A percentile compares a stretch with the other conserved stretches of the same genome.
These are phyloP conservation scores for Stenotaenia linearis DNA, from an alignment of 2,888 invertebrate species.

Conservation along the genomic window DNA sequence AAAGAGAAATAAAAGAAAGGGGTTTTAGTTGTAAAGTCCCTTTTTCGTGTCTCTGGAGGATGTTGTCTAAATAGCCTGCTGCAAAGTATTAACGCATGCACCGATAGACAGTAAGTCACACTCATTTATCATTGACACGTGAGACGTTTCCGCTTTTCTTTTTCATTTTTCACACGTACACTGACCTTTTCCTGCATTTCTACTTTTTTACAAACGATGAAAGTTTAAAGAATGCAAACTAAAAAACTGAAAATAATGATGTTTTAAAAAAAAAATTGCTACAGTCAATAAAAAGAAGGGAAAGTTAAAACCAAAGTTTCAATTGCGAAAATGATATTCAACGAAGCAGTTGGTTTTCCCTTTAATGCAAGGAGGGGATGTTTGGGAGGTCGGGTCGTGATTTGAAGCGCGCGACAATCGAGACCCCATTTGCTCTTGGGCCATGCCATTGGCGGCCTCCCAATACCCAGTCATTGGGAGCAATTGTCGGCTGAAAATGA, in stretches of 20 bases:
- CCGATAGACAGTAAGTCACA: conserved; percentile 10
- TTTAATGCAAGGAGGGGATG: conserved; percentile 13
- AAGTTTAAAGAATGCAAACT: neutral
- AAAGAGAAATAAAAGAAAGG: conserved; percentile 26
- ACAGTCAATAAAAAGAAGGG: no score
- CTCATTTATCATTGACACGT: conserved; percentile 6
- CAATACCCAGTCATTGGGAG: conserved; percentile 26
- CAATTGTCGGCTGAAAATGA: conserved; percentile 19
- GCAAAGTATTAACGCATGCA: conserved; percentile 12
- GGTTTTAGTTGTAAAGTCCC: conserved; percentile 20
- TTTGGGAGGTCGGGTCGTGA: conserved; percentile 21
- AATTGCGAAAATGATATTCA: neutral
- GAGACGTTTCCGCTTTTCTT: neutral
- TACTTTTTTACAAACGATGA: neutral
- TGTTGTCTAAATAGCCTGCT: conserved; percentile 22
- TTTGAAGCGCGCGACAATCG: conserved; percentile 20
- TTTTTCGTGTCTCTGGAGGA: neutral
- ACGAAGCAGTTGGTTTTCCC: neutral
- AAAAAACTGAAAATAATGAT: neutral
- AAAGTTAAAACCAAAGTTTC: neutral
- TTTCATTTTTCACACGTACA: neutral
- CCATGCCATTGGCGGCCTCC: conserved; percentile 17
- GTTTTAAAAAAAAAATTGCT: neutral
- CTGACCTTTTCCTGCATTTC: neutral
- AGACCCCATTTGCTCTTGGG: conserved; percentile 26